phyloP scores from a whole-genome alignment of 1,140 invertebrate species.

The Pogonomyrmex californicus region DNA sequence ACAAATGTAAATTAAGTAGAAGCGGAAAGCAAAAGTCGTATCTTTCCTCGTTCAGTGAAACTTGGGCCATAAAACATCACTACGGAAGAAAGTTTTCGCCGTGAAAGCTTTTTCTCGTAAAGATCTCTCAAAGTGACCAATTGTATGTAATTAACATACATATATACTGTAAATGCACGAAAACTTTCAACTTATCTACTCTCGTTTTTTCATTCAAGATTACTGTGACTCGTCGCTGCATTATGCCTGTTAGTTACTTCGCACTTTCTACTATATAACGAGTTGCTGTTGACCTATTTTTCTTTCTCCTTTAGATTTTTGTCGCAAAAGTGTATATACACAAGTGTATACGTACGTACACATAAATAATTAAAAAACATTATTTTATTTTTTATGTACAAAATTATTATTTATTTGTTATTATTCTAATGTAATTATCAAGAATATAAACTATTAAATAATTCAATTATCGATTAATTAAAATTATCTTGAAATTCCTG shows the following conservation, averaged over 20 bases:
- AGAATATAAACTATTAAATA: not conserved
- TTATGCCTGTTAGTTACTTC: not conserved
- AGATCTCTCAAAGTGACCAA: conserved; percentile 63
- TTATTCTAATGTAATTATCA: not conserved
- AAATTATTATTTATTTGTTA: not conserved
- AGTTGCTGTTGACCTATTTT: not conserved
- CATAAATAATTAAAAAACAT: not conserved
- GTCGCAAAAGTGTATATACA: too few species aligned
- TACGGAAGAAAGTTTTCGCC: conserved; percentile 59
- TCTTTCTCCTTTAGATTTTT: not conserved
- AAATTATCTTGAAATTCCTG: not conserved
- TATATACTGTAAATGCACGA: conserved; percentile 25
- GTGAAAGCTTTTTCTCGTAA: conserved; percentile 61
- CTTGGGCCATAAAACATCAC: conserved; percentile 57
- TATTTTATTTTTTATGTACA: not conserved
- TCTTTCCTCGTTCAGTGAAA: conserved; percentile 42
- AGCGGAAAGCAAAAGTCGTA: conserved; percentile 33
- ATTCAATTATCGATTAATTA: not conserved
- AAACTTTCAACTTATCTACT: conserved; percentile 17
- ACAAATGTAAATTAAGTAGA: not conserved
- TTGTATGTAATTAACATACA: conserved; percentile 72
- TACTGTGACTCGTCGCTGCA: not conserved
- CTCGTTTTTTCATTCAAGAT: not conserved
- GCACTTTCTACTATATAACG: not conserved
- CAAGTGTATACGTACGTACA: not conserved